phyloP scores from a whole-genome alignment of 1,140 invertebrate genomes.

The Caenorhabditis elegans region WBcel235 BX284603.4:11591001-11591500 shows the following conservation, averaged over 20 bases:
- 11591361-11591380: no score
- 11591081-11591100: not conserved
- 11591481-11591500: not conserved
- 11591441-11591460: not conserved
- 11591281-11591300: not conserved
- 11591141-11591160: not conserved
- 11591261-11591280: not conserved
- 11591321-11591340: not conserved
- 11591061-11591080: no score
- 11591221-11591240: not conserved
- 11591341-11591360: no score
- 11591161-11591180: not conserved
- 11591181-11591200: not conserved
- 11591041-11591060: no score
- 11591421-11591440: not conserved
- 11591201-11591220: no score
- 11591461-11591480: not conserved
- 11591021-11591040: no score
- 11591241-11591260: slow-evolving; percentile 7
- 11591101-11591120: not conserved
- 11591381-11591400: not conserved
- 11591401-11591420: not conserved
- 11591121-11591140: not conserved
- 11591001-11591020: no score
- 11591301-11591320: not conserved